Base-by-base conservation (phyloP, 2,113 vertebrate species). In the Takifugu bimaculatus region DNA sequence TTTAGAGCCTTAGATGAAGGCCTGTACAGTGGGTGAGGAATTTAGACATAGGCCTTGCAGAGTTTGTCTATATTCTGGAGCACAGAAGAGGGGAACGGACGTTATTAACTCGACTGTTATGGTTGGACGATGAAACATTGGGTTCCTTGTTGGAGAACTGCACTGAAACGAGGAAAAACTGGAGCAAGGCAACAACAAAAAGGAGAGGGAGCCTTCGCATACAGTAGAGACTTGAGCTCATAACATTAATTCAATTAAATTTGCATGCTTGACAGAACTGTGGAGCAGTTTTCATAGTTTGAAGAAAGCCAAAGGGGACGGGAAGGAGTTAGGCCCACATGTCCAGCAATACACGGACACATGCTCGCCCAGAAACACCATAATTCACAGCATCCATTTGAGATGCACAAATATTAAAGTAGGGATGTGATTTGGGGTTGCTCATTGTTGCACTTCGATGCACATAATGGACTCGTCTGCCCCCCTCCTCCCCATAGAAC, bases 161-260 rank as follows among this genome's bases (percentile, higher is more conserved):
- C 75, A 73, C 74, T 59, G 74, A 61, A 43, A 70, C 63, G 61
- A 68, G 49, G 42, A 62, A 58, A 27, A 58, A 56, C n/a, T 50
- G 15, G 50, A 78, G 68, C 45, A 26, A 64, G 59, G 65, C 32
- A 57, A 39, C 35, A 63, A 44, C 72, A 78, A 67, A 50, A 85
- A 75, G 69, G 69, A 83, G 65, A 92, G 85, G 84, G 85, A 92
- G 87, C 88, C 92, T 88, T 86, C 84, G 66, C 88, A 84, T 92
- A 88, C 89, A 92, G 91, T 90, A 88, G 84, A 92, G 90, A 87
- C 91, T 88, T 42, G 72, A 75, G 81, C 80, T 80, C 77, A 65
- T 77, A 79, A 91, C 92, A 93, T 95, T 94, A 95, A 93, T 93
- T 93, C 93, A 94, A 93, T 94, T 93, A 93, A 84, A 92, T 92